Evolutionary conservation across 92 coral and sea anemone species (phyloP).

Genomic region (Scolanthus callimorphus): DNA sequence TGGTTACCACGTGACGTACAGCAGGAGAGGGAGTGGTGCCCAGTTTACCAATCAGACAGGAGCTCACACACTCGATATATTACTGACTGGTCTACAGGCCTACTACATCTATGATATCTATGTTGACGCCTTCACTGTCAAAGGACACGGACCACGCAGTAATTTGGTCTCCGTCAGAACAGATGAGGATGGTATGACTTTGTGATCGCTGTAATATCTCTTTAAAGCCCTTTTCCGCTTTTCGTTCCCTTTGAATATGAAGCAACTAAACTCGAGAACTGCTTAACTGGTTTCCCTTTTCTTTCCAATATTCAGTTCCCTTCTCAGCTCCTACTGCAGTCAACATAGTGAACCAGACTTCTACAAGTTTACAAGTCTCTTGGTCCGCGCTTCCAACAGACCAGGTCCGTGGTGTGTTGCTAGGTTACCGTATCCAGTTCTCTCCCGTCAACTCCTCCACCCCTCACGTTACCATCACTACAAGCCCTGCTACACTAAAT

Average conservation of each 20-base stretch:
- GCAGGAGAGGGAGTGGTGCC: not conserved
- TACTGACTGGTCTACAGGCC: not conserved
- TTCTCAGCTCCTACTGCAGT: slow-evolving; percentile 1
- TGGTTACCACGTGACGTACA: not conserved
- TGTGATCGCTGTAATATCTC: too few relatives aligned
- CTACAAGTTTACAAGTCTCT: slow-evolving; percentile 11
- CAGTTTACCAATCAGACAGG: not conserved
- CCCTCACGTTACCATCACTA: not conserved
- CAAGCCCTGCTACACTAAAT: not conserved
- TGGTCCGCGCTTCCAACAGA: slow-evolving; percentile 3
- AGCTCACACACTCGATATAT: not conserved
- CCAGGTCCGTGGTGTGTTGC: not conserved
- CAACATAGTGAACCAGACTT: slow-evolving; percentile 2
- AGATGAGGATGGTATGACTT: slow-evolving; percentile 2
- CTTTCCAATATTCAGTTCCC: slow-evolving; percentile 1
- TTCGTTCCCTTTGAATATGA: too few relatives aligned
- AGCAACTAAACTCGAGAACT: too few relatives aligned
- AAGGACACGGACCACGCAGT: not conserved
- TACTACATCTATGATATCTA: not conserved
- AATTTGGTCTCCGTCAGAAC: not conserved
- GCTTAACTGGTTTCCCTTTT: not conserved
- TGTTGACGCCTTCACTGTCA: not conserved
- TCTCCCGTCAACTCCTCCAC: not conserved
- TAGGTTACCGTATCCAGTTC: slow-evolving; percentile 2
- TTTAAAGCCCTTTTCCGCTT: too few relatives aligned